Percentiles rank a stretch among this genome's conserved stretches.
Conservation (phyloP, 2,797 vertebrate species). For the Malurus splendens region DNA sequence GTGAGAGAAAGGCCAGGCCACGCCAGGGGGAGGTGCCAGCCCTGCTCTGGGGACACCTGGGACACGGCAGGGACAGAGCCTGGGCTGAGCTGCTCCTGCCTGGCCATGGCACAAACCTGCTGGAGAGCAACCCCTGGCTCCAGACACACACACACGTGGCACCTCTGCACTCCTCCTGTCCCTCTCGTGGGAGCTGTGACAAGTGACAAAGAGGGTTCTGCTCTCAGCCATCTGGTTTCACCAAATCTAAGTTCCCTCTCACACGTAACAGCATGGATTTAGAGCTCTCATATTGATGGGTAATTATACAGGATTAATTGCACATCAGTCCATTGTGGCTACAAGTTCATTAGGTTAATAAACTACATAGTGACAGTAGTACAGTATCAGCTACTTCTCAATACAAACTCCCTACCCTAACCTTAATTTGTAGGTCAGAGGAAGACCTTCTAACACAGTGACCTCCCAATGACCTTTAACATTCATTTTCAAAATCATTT, state of each 20-base stretch:
- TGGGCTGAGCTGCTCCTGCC: not conserved
- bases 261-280: slow-evolving; percentile 12
- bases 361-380: slow-evolving; percentile 76
- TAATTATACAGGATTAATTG: slow-evolving; percentile 65
- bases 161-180: not conserved
- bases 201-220: not conserved
- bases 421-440: slow-evolving; percentile 38
- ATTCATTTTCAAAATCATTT: slow-evolving; percentile 51
- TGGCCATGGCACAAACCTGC: not conserved
- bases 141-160: fast-evolving
- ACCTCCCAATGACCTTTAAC: slow-evolving; percentile 57
- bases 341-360: slow-evolving; percentile 65
- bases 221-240: not conserved
- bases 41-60: not conserved
- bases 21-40: not conserved
- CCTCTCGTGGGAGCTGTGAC: not conserved
- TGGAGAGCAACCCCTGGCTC: not conserved
- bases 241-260: slow-evolving; percentile 31
- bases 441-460: slow-evolving; percentile 8
- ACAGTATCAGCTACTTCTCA: slow-evolving; percentile 65
- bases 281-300: slow-evolving; percentile 49
- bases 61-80: fast-evolving
- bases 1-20: not conserved
- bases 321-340: slow-evolving; percentile 76
- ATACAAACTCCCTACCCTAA: slow-evolving; percentile 47